Evolutionary conservation across 2,888 invertebrate species (phyloP), one percentile per base, ranked within the genome.

Genomic region (Amphiduros pacificus): DNA sequence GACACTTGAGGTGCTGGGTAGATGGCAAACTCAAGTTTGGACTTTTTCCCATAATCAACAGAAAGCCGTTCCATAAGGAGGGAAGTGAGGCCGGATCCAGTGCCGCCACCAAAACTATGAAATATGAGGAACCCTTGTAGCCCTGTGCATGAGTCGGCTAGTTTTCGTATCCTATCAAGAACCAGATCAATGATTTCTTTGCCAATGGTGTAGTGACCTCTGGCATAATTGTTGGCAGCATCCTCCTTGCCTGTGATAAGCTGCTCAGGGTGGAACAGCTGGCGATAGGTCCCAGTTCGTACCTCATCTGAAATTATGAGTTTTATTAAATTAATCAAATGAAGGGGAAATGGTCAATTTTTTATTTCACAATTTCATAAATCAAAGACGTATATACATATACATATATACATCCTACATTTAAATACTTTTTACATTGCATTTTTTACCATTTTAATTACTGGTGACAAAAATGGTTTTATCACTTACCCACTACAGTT

Each of bases 111-210:
- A 44, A 94, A 95, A 5, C 92, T 92, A 81, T 93, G 93, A 83
- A 93, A 94, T 62, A 94, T 89, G 73, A 93, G 88, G 84, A 93
- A 93, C 32, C 93, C 93, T 71, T 85, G 85, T n/a, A 85, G 79
- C 1, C 91, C 90, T 40, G 89, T 89, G 77, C 92, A 92, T 79
- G 91, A 90, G 78, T 92, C 92, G 1, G 91, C 86, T n/a, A 71
- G 52, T 57, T 71, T 91, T 71, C 92, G 89, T 53, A 91, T 84
- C 53, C 90, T 71, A 74, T 93, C 89, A 73, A 92, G 78, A 2
- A 89, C 88, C 1, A 89, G 70, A 66, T 90, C 89, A 51, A 92
- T 87, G 70, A 91, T 88, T 76, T 92, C 91, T 68, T 85, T 86
- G 56, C 90, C 90, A 55, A 93, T 91, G 1, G 89, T 87, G 77